A percentile compares a stretch with the other conserved stretches of the same genome.
Evolutionary conservation across 2,888 invertebrate species (phyloP).

Genomic region (Pantelozetes paolii): DNA sequence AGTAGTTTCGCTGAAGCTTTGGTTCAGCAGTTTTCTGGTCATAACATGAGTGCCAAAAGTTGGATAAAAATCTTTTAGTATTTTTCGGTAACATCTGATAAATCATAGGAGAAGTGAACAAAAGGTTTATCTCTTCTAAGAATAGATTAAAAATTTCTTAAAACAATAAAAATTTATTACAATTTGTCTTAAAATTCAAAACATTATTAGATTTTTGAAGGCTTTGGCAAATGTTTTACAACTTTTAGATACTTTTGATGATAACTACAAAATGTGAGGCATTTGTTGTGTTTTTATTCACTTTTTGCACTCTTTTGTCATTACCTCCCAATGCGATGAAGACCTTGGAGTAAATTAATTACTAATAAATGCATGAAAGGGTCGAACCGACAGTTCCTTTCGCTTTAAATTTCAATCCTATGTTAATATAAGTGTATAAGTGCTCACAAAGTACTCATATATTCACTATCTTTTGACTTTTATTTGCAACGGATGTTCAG

Average conservation of each 20-base stretch:
- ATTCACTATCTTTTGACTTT: not conserved
- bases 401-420: not conserved
- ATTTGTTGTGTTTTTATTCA: not conserved
- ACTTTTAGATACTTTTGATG: not conserved
- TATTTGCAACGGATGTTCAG: not conserved
- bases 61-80: not conserved
- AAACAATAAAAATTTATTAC: not conserved
- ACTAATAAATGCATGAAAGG: constrained; percentile 12
- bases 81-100: not conserved
- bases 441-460: not conserved
- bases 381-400: not conserved
- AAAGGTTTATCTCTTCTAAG: not conserved
- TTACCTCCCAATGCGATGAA: constrained; percentile 7
- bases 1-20: not conserved
- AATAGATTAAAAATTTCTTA: not conserved
- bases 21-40: not conserved
- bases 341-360: constrained; percentile 12
- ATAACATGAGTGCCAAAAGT: constrained; percentile 13
- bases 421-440: not conserved
- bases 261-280: no score
- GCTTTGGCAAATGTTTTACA: not conserved
- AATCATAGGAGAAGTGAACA: not conserved
- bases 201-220: no score
- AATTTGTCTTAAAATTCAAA: no score
- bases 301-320: not conserved